Evolutionary conservation across 2,113 vertebrate species (phyloP).

Genomic region (Oryzias celebensis): DNA sequence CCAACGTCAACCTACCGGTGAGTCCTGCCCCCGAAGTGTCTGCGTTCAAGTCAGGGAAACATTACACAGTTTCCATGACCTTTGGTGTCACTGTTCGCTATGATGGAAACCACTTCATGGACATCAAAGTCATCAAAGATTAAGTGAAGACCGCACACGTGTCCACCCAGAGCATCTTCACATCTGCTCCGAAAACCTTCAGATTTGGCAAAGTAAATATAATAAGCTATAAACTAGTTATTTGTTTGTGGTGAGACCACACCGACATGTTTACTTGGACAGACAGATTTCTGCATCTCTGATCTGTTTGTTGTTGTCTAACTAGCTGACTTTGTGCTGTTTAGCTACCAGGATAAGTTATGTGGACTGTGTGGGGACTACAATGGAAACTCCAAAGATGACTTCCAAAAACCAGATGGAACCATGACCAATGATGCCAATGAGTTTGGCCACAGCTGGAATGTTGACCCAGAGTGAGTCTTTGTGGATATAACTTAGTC

Average conservation of each 20-base stretch:
- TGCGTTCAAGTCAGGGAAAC: conserved; percentile 62
- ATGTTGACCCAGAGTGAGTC: conserved; percentile 71
- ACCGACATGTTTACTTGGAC: no score
- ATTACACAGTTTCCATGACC: conserved; percentile 58
- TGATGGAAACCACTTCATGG: conserved; percentile 77
- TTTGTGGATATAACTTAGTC: not conserved
- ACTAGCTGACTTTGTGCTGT: not conserved
- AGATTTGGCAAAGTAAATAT: no score
- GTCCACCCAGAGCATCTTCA: no score
- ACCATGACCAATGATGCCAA: conserved; percentile 52
- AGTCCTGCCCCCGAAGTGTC: conserved; percentile 38
- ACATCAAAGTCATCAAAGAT: conserved; percentile 77
- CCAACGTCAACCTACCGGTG: conserved; percentile 60
- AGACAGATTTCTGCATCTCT: no score
- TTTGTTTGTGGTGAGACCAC: no score
- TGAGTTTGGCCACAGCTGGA: conserved; percentile 81
- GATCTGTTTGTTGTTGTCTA: no score
- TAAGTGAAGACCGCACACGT: conserved; percentile 44
- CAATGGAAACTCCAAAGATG: conserved; percentile 67
- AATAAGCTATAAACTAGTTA: no score
- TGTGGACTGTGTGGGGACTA: conserved; percentile 81
- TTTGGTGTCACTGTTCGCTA: conserved; percentile 79
- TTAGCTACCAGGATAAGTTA: conserved; percentile 70
- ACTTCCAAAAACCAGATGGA: conserved; percentile 76
- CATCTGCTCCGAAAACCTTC: no score